Conservation (phyloP, 2,113 vertebrate species). For the western clawed frog (Xenopus tropicalis) region UCB_Xtro_10.0 CM004450.2:101000001-101000500, state of each 20-base stretch:
- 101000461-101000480: slow-evolving; percentile 71
- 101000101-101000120: slow-evolving; percentile 67
- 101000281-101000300: slow-evolving; percentile 83
- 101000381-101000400: slow-evolving; percentile 59
- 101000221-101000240: slow-evolving; percentile 91
- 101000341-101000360: slow-evolving; percentile 57
- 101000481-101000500: slow-evolving; percentile 71
- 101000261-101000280: slow-evolving; percentile 80
- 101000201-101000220: slow-evolving; percentile 96
- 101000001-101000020: slow-evolving; percentile 73
- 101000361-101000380: slow-evolving; percentile 56
- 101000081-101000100: slow-evolving; percentile 81
- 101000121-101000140: slow-evolving; percentile 69
- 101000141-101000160: slow-evolving; percentile 88
- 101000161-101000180: slow-evolving; percentile 91
- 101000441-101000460: slow-evolving; percentile 73
- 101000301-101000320: slow-evolving; percentile 60
- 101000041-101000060: slow-evolving; percentile 75
- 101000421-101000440: slow-evolving; percentile 64
- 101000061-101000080: slow-evolving; percentile 77
- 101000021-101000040: slow-evolving; percentile 68
- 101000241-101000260: slow-evolving; percentile 88
- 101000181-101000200: slow-evolving; percentile 93
- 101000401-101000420: slow-evolving; percentile 68
- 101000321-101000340: slow-evolving; percentile 58